Conservation (phyloP, 1,140 invertebrate genomes). For the Lepidotrigona ventralis region DNA sequence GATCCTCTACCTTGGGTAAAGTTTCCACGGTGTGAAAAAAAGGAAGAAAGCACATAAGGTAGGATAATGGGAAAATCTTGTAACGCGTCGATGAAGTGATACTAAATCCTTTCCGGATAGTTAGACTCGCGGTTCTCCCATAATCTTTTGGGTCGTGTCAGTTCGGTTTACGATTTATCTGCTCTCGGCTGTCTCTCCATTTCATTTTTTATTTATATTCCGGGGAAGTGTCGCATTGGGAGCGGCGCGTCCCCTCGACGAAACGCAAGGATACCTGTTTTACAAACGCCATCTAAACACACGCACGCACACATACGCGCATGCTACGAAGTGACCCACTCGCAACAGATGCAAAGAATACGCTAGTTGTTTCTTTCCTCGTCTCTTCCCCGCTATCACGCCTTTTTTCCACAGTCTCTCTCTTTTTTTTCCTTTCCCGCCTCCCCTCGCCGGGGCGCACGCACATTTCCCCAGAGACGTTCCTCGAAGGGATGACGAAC, state of each 20-base stretch:
- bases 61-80: conserved; percentile 59
- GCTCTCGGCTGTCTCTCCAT: conserved; percentile 36
- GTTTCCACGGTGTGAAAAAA: no score
- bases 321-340: conserved; percentile 20
- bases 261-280: conserved; percentile 52
- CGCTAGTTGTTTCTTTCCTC: not conserved
- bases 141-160: conserved; percentile 13
- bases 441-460: not conserved
- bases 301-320: not conserved
- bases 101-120: conserved; percentile 67
- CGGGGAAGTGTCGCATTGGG: conserved; percentile 42
- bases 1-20: no score
- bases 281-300: conserved; percentile 49
- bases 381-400: conserved; percentile 4
- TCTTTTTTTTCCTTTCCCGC: conserved; percentile 49
- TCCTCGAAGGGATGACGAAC: conserved; percentile 50
- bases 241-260: conserved; percentile 38
- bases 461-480: conserved; percentile 52
- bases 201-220: conserved; percentile 59
- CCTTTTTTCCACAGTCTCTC: conserved; percentile 29
- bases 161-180: conserved; percentile 65
- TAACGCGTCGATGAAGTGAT: conserved; percentile 47
- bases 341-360: conserved; percentile 67
- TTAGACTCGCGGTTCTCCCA: conserved; percentile 48
- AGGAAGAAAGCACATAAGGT: not conserved